Conservation (phyloP, 2,888 invertebrate genomes). For the Oxytorus armatus region DNA sequence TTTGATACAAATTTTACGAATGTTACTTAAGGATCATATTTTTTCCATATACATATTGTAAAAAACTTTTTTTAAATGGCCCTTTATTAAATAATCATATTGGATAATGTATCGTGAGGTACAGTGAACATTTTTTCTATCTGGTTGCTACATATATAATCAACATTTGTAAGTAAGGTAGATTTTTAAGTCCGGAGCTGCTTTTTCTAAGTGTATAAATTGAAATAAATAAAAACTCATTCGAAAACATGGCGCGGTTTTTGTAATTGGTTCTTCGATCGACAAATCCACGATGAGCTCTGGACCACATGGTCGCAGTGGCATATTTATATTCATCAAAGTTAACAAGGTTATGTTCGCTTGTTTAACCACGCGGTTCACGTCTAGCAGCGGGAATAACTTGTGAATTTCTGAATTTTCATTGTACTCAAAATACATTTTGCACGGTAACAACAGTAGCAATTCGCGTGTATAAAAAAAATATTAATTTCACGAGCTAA, state of each 20-base stretch:
- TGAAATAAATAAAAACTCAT: neutral
- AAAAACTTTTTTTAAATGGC: neutral
- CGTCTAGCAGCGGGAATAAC: neutral
- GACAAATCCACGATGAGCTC: no score
- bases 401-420: neutral
- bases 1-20: neutral
- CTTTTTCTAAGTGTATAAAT: neutral
- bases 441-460: neutral
- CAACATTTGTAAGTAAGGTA: neutral
- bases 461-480: neutral
- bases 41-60: neutral
- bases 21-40: no score
- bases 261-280: no score
- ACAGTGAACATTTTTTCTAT: neutral
- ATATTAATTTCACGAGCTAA: neutral
- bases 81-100: neutral
- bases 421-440: neutral
- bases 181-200: no score
- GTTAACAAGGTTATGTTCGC: conserved; percentile 9
- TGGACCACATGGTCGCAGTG: no score
- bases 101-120: neutral
- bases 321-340: neutral
- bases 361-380: conserved; percentile 9
- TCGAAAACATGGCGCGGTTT: neutral
- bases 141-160: neutral